A percentile compares a stretch with the other conserved stretches of the same genome.
Conservation (phyloP, 92 coral and sea anemone species). For the Paragorgia papillata region DNA sequence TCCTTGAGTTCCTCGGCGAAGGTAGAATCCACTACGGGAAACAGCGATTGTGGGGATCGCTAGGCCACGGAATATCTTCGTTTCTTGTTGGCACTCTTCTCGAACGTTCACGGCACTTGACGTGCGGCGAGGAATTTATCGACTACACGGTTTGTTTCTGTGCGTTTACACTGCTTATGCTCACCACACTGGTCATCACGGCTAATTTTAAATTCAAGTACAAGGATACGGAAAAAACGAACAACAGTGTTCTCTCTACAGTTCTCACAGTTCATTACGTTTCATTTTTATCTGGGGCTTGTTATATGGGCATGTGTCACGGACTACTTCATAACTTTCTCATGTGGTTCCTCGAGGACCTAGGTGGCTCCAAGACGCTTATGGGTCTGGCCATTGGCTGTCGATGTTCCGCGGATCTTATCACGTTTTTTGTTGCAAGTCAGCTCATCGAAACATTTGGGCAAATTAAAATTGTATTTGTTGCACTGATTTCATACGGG, state of each 20-base stretch:
- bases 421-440: conserved; percentile 90
- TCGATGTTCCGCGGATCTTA: conserved; percentile 77
- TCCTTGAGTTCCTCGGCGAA: conserved; percentile 93
- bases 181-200: conserved; percentile 74
- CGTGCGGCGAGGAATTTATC: conserved; percentile 87
- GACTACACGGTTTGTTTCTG: conserved; percentile 96
- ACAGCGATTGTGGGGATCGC: conserved; percentile 98
- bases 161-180: conserved; percentile 76
- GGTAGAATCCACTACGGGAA: conserved; percentile 90
- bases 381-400: conserved; percentile 93
- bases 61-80: conserved; percentile 96
- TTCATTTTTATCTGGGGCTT: conserved; percentile 88
- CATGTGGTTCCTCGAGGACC: conserved; percentile 95
- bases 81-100: conserved; percentile 85
- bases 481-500: conserved; percentile 74
- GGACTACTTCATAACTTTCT: conserved; percentile 95
- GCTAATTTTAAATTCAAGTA: conserved; percentile 86
- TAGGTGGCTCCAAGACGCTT: conserved; percentile 90
- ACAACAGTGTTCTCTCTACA: conserved; percentile 66
- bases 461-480: conserved; percentile 80
- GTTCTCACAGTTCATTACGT: conserved; percentile 86
- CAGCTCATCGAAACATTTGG: conserved; percentile 81
- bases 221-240: conserved; percentile 59
- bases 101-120: conserved; percentile 83
- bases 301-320: conserved; percentile 93